phyloP scores from a whole-genome alignment of 2,113 vertebrate species.

The Rhadina sibilatrix region DNA sequence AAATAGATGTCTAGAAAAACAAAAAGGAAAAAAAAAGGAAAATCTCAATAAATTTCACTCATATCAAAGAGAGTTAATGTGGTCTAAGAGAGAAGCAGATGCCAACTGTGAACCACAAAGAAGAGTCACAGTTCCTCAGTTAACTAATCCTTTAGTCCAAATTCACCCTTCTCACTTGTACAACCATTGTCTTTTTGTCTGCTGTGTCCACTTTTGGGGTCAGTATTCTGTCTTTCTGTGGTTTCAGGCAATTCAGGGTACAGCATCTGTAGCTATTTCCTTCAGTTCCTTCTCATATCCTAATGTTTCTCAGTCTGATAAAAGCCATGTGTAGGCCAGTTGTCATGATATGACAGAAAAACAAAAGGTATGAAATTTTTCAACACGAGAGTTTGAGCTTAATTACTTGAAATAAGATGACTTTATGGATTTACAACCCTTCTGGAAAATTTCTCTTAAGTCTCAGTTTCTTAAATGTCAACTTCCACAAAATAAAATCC shows the following conservation, averaged over 20 bases:
- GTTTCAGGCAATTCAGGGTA: neutral
- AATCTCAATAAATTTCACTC: neutral
- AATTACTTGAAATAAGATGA: neutral
- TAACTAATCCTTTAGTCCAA: accelerated
- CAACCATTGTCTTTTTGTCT: neutral
- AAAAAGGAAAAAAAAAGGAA: neutral
- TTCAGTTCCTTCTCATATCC: neutral
- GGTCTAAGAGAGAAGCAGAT: neutral
- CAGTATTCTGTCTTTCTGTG: neutral
- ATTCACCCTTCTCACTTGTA: accelerated
- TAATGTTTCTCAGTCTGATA: neutral
- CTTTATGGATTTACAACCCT: neutral
- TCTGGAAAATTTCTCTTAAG: neutral
- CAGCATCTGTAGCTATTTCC: neutral
- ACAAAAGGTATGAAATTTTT: neutral
- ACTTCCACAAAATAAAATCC: neutral
- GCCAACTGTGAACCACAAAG: neutral
- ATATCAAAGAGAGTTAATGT: neutral
- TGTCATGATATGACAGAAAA: neutral
- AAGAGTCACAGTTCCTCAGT: neutral
- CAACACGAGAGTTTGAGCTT: neutral
- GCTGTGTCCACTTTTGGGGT: accelerated
- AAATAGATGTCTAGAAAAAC: neutral
- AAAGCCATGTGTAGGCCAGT: neutral
- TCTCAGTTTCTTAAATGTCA: neutral